These are phyloP conservation scores for Aspiorhynchus laticeps DNA, from an alignment of 2,113 vertebrate species.

Conservation along the genomic window DNA sequence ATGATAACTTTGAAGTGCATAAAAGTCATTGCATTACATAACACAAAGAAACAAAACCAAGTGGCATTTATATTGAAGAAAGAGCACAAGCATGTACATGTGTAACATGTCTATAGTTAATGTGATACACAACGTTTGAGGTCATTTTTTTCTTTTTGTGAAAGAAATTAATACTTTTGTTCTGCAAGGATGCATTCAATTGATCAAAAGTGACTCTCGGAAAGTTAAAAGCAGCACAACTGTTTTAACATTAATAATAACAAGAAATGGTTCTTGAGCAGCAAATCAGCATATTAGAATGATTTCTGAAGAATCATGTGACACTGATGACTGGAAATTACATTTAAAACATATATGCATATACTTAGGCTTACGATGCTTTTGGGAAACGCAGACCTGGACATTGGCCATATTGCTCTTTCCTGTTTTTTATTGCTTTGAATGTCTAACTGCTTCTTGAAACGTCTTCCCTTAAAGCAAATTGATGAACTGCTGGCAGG, in stretches of 20 bases:
- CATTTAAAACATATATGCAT: not conserved
- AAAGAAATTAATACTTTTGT: too few species aligned
- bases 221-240: too few species aligned
- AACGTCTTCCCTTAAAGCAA: slow-evolving; percentile 78
- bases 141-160: too few species aligned
- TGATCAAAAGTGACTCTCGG: too few species aligned
- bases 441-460: not conserved
- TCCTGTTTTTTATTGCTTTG: not conserved
- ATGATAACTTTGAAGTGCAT: not conserved
- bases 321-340: not conserved
- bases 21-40: not conserved
- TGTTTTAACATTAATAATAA: too few species aligned
- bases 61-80: not conserved
- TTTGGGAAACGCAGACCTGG: not conserved
- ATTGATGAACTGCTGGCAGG: slow-evolving; percentile 91
- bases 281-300: not conserved
- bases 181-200: too few species aligned
- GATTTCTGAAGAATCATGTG: not conserved
- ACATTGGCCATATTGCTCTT: not conserved
- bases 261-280: not conserved
- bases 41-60: not conserved
- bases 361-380: too few species aligned
- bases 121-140: too few species aligned
- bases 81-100: not conserved
- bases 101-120: too few species aligned